Evolutionary conservation across 2,888 invertebrate genomes (phyloP), one percentile per base, ranked within the genome.

Genomic region (Petrophora chlorosata): DNA sequence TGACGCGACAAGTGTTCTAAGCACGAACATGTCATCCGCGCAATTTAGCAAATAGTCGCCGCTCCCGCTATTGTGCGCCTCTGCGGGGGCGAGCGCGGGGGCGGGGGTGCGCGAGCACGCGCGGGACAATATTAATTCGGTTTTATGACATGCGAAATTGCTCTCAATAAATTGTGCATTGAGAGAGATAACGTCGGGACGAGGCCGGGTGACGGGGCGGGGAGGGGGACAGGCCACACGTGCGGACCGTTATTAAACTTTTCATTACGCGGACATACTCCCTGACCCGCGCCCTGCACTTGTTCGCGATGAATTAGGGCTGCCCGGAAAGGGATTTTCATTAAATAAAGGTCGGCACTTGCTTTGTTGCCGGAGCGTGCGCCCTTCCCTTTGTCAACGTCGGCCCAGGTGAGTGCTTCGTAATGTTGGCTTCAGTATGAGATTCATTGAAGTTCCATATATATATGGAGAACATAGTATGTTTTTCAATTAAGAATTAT

Each of bases 71-170:
- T n/a, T 2, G 13, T 2, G 29, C 14, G 8, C 8, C n/a, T 3
- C 29, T 3, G n/a, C 38, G 48, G n/a, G n/a, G n/a, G n/a, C n/a
- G n/a, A n/a, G n/a, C n/a, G 12, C 30, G 26, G 14, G 30, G 10
- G 39, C 9, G 22, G 23, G 30, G 26, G 16, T 28, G 26, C 29
- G 26, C 28, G 39, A 40, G 33, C 46, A 52, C 36, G 44, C 52
- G 44, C 62, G 61, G 61, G 67, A 73, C 77, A 67, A 72, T 79
- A 86, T 85, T 88, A 82, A 88, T 89, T 84, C 73, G 80, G 79
- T 79, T 89, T 88, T 88, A 89, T 89, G 89, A 89, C 88, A 88
- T 87, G 86, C 86, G 80, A 87, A 88, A 89, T 88, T 87, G 74
- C 83, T 84, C 81, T 76, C 82, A 80, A 87, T 85, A 85, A 83